Conservation (phyloP, 2,888 invertebrate species). For the Hemistola chrysoprasaria region DNA sequence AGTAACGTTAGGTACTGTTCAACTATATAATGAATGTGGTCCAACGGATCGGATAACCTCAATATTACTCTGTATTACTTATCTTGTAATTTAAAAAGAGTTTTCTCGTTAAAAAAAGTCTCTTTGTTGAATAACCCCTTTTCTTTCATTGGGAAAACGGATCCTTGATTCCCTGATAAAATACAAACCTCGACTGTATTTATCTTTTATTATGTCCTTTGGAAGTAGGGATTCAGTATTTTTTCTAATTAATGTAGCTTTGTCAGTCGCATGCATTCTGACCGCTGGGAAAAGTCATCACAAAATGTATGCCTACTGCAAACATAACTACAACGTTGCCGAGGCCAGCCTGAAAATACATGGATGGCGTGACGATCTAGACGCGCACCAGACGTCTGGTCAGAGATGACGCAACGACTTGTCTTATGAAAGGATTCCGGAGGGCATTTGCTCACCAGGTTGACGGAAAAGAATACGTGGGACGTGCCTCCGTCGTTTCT, state of each 20-base stretch:
- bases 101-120: conserved; percentile 50
- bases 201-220: conserved; percentile 46
- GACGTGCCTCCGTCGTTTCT: no score
- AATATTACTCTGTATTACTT: conserved; percentile 52
- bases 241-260: conserved; percentile 16
- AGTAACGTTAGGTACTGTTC: not conserved
- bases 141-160: conserved; percentile 46
- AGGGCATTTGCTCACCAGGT: no score
- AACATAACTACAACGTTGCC: no score
- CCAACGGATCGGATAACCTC: conserved; percentile 57
- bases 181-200: conserved; percentile 48
- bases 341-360: no score
- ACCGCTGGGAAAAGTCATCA: no score
- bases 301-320: no score
- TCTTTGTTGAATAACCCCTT: conserved; percentile 48
- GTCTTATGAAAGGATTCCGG: no score
- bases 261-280: no score
- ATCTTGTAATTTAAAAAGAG: conserved; percentile 49
- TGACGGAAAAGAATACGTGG: no score
- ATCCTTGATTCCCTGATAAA: conserved; percentile 58
- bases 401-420: no score
- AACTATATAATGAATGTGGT: conserved; percentile 23
- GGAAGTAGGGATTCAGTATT: conserved; percentile 20
- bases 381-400: no score
- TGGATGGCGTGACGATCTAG: no score